Evolutionary conservation across 2,797 vertebrate genomes (phyloP).

Genomic region (Tapirus indicus): DNA sequence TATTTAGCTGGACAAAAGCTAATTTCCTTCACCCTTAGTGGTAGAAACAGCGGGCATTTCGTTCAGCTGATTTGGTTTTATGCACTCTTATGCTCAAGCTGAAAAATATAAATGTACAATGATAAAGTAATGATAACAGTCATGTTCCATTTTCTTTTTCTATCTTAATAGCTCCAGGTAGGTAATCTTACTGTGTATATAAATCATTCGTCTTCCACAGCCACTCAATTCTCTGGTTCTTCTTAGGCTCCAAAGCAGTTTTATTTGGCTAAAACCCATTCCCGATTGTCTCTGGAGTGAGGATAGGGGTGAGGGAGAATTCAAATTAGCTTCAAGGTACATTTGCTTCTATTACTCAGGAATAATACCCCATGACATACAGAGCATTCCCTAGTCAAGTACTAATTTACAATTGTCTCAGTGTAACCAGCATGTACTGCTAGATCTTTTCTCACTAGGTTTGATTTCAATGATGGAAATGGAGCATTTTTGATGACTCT

Average conservation of each 20-base stretch:
- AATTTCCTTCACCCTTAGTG: conserved; percentile 19
- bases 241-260: conserved; percentile 53
- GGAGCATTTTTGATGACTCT: background rate
- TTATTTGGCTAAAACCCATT: conserved; percentile 74
- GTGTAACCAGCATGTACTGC: background rate
- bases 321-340: conserved; percentile 56
- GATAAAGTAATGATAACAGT: conserved; percentile 72
- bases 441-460: background rate
- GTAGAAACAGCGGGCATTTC: background rate
- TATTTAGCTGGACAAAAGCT: background rate
- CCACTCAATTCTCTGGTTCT: conserved; percentile 1
- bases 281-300: background rate
- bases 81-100: conserved; percentile 8
- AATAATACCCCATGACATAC: conserved; percentile 48
- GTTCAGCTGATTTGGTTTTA: conserved; percentile 68
- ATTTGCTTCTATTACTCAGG: conserved; percentile 69
- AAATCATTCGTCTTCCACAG: conserved; percentile 69
- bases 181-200: conserved; percentile 69
- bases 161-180: conserved; percentile 78
- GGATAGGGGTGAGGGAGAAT: conserved; percentile 60
- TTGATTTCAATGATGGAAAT: background rate
- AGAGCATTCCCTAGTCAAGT: conserved; percentile 64
- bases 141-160: conserved; percentile 69
- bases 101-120: conserved; percentile 72
- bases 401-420: conserved; percentile 45